Evolutionary conservation across 2,797 vertebrate species (phyloP), one percentile per base, ranked within the genome.

Genomic region (Notamacropus eugenii): DNA sequence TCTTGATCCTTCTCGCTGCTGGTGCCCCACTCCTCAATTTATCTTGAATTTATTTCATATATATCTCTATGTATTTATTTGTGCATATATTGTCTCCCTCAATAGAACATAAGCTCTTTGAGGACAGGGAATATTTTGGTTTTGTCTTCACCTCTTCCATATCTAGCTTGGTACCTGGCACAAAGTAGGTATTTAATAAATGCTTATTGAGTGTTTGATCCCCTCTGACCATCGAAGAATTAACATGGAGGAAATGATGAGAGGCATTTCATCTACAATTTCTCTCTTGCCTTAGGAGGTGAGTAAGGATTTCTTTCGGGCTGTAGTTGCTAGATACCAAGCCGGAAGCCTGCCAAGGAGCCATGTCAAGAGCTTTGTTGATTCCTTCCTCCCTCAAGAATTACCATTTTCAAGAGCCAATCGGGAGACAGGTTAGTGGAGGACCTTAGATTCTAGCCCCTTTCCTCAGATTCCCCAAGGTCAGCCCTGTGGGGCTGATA

Each of bases 271-370:
- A 82, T 46, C 19, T 24, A 22, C n/a, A 19, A 3, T 82, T 46
- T 82, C 29, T 5, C 34, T 14, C 54, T 0, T 0, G 93, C 28
- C 90, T 90, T 98, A 99, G 99, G 98, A 97, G 9, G 93, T 29
- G 0, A 95, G 94, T 97, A 98, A 96, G 92, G 98, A 90, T 91
- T 98, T 98, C 31, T 52, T 97, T 95, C 87, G 94, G 56, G 98
- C 96, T 27, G 8, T 96, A 1, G 56, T 28, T 0, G 96, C 97
- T 0, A 0, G 90, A 0, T 97, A 28, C n/a, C 1, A 94, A 58
- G 96, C 58, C 52, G 96, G 31, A n/a, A 1, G 1, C 58, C 96
- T 97, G 94, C 97, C 96, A 11, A 67, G 93, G 93, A 93, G 0
- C 1, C 96, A 93, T 0, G 54, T 97, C 90, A 91, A 87, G 56